phyloP scores from a whole-genome alignment of 1,140 invertebrate species.

The Apis cerana region DNA sequence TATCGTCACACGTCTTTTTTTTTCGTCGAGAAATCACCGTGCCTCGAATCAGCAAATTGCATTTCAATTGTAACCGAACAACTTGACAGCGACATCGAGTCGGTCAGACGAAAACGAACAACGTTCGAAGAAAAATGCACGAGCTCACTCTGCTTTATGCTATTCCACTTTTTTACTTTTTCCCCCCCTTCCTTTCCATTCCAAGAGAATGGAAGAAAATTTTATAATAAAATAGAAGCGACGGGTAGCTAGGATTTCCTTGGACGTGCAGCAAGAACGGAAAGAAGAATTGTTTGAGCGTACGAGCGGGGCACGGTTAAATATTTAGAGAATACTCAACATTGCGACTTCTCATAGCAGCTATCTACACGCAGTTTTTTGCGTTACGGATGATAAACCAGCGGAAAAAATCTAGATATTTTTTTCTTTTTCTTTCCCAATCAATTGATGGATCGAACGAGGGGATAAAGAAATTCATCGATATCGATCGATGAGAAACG shows the following conservation, averaged over 20 bases:
- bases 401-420: too few species aligned
- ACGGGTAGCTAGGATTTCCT: slow-evolving; percentile 32
- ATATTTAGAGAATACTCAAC: slow-evolving; percentile 41
- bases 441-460: background rate
- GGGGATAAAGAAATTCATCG: background rate
- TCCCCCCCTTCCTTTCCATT: background rate
- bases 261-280: background rate
- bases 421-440: background rate
- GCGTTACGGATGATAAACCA: background rate
- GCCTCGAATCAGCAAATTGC: slow-evolving; percentile 46
- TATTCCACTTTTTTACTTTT: background rate
- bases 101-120: background rate
- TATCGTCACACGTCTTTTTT: slow-evolving; percentile 14
- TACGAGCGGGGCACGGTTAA: slow-evolving; percentile 2
- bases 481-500: background rate
- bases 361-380: background rate
- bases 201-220: slow-evolving; percentile 16
- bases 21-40: slow-evolving; percentile 10
- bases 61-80: slow-evolving; percentile 14
- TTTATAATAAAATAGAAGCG: slow-evolving; percentile 12
- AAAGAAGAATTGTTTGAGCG: slow-evolving; percentile 23
- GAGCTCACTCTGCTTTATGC: background rate
- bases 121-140: slow-evolving; percentile 42
- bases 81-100: slow-evolving; percentile 23
- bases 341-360: background rate